Base-by-base conservation (phyloP, 2,888 invertebrate species). In the Pseudococcus jackbeardsleyi region DNA sequence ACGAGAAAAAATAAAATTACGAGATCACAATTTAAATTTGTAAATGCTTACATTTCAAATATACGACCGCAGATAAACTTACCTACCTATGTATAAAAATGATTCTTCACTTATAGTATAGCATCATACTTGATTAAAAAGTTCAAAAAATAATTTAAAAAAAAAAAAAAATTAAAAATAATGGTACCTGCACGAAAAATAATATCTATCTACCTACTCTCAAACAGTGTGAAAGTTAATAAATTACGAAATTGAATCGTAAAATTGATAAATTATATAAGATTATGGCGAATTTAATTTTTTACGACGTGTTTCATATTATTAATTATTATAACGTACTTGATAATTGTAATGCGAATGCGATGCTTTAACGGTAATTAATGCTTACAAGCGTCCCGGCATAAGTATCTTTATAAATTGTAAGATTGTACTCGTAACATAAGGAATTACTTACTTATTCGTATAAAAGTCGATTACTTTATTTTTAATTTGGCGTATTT, bases 261-360 rank as follows among this genome's bases (percentile, higher is more conserved):
- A 72, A 72, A 59, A 19, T 33, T 72, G 15, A 26, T 33, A 33
- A 3, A 33, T 72, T 72, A 72, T 72, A 15, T 72, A 72, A 72
- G 12, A 72, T 72, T 72, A 72, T 72, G 15, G 68, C 68, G 26
- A 72, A 33, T 59, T 54, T 17, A 54, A 54, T 17, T 54, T 64
- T 72, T 72, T 15, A 72, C 68, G 26, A 72, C 68, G 68, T 72
- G 68, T 72, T 72, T 72, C 33, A 33, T 72, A 72, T 72, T 72
- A 72, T 33, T 33, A 72, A 72, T 72, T 72, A 72, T 72, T 72
- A 72, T 72, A 72, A 72, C 68, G 26, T 33, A 19, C 59, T 59
- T 59, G 19, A 59, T 59, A 15, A 72, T 72, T 72, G 26, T 72
- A 33, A 72, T 72, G 15, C 68, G 33, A 72, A 72, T 72, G 26